Percentiles rank a stretch among this genome's conserved stretches.
phyloP scores from a whole-genome alignment of 2,888 invertebrate genomes.

The Electrophaes corylata region DNA sequence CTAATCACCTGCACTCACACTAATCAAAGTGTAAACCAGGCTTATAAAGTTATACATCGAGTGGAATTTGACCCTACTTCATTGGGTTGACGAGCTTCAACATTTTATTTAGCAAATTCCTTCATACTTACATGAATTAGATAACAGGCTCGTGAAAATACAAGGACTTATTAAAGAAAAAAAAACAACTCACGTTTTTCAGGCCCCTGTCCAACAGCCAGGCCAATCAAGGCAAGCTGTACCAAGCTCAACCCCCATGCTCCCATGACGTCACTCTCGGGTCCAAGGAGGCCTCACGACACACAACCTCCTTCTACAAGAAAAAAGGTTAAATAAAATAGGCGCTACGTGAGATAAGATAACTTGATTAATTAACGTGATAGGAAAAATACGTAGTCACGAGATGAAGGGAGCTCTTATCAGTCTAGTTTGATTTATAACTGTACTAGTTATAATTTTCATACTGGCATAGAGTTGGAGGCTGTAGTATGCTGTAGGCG shows the following conservation, averaged over 20 bases:
- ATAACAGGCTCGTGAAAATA: too few species aligned
- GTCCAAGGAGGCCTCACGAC: conserved; percentile 15
- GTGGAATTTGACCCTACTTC: too few species aligned
- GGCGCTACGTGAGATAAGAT: conserved; percentile 61
- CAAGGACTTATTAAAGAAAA: background rate
- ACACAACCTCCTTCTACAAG: conserved; percentile 53
- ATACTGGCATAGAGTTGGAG: background rate
- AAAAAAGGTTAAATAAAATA: conserved; percentile 60
- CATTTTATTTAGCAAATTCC: too few species aligned
- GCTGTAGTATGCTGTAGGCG: too few species aligned
- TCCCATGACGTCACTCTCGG: conserved; percentile 40
- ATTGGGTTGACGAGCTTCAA: too few species aligned
- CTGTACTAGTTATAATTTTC: background rate
- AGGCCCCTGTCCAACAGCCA: conserved; percentile 57
- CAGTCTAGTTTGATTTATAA: conserved; percentile 6
- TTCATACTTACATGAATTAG: too few species aligned
- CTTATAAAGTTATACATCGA: too few species aligned
- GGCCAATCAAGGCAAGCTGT: conserved; percentile 51
- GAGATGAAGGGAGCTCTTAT: conserved; percentile 55
- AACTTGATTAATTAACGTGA: conserved; percentile 63
- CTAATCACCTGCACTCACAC: too few species aligned
- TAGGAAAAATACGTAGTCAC: conserved; percentile 77
- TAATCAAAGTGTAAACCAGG: too few species aligned
- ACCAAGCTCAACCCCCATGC: conserved; percentile 46
- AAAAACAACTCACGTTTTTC: conserved; percentile 62